Percentiles rank a stretch among this genome's conserved stretches.
phyloP scores from a whole-genome alignment of 2,113 vertebrate species.

The Cettia cetti region DNA sequence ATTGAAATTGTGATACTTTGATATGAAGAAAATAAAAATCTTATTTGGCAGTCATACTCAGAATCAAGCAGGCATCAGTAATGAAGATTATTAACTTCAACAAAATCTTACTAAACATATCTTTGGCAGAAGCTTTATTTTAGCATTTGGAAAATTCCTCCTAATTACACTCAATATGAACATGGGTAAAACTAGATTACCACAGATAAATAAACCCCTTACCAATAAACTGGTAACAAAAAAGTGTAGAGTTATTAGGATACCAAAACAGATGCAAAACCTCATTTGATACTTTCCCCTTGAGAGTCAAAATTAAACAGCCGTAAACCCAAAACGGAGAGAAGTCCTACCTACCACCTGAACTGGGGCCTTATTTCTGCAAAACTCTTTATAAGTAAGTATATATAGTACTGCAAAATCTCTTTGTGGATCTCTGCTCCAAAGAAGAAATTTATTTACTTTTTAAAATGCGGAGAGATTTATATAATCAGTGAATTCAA shows the following conservation, averaged over 20 bases:
- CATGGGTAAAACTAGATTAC: neutral
- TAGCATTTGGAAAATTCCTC: neutral
- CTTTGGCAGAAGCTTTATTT: neutral
- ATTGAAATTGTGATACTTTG: neutral
- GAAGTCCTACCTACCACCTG: neutral
- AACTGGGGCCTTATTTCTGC: neutral
- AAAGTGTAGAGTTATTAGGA: neutral
- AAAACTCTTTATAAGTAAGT: neutral
- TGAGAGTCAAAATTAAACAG: neutral
- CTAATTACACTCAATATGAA: neutral
- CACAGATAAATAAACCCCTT: neutral
- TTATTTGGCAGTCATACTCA: neutral
- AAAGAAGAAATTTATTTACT: neutral
- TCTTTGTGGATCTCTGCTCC: neutral
- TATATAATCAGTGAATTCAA: constrained; percentile 33
- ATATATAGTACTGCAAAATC: neutral
- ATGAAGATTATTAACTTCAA: neutral
- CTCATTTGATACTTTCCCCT: neutral
- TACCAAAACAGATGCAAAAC: neutral
- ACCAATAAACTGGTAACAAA: neutral
- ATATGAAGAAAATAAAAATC: neutral
- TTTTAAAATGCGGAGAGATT: constrained; percentile 44
- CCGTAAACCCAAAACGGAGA: neutral
- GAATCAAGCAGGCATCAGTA: neutral
- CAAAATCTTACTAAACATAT: neutral